Evolutionary conservation across 2,888 invertebrate species (phyloP), one percentile per base, ranked within the genome.

Genomic region (Oasisia sp.): DNA sequence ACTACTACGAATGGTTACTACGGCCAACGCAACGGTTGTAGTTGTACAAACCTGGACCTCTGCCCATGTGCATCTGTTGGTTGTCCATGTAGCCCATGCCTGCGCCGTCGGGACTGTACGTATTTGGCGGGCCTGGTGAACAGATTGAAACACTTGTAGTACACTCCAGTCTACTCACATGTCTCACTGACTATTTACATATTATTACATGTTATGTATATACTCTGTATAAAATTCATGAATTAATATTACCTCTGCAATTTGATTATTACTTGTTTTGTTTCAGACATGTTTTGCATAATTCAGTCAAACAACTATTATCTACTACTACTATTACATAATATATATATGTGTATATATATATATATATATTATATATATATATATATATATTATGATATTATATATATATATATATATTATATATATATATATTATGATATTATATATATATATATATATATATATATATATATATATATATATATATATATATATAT

Each of bases 21-120:
- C 50, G 14, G 9, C 12, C 50, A 50, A 50, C 14, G 50, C n/a
- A n/a, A n/a, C n/a, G n/a, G n/a, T n/a, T n/a, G n/a, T n/a, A n/a
- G 50, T 8, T 14, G 14, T 50, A 74, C 92, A 27, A 45, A 94
- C 95, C 94, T 93, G 95, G 94, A 90, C 94, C 93, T 93, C 95
- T 95, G 89, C 93, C 93, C 95, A 95, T 95, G 94, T 95, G 95
- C 95, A 96, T 96, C 96, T 97, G 97, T 97, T 98, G 98, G 93
- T 96, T 96, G 97, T 99, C 99, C 93, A 93, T 93, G 92, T 93
- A 93, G 74, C 74, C 74, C 93, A 93, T 98, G 97, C 98, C 98
- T 96, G 98, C 97, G 96, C 98, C 98, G 97, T 99, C 99, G 95
- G 99, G 99, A 97, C 99, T 99, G 97, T 99, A 99, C 94, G 94